phyloP scores from a whole-genome alignment of 2,113 vertebrate genomes.

The Corydoras sp. region DNA sequence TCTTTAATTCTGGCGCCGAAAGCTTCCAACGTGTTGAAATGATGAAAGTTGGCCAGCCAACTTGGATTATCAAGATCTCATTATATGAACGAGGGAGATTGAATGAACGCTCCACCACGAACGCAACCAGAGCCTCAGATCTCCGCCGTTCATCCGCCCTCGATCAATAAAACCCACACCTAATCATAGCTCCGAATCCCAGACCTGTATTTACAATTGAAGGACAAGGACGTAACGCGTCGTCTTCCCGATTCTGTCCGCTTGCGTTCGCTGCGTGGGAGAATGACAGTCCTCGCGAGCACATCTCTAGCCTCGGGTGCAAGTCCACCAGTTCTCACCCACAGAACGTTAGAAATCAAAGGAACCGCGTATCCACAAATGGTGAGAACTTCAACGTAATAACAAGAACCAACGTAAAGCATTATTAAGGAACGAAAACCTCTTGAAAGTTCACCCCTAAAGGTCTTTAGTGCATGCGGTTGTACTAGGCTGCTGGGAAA shows the following conservation, averaged over 20 bases:
- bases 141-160: slow-evolving; percentile 37
- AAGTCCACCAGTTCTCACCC: slow-evolving; percentile 57
- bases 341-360: too few relatives aligned
- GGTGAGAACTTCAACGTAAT: slow-evolving; percentile 51
- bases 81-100: slow-evolving; percentile 61
- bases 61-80: slow-evolving; percentile 64
- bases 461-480: slow-evolving; percentile 69
- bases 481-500: slow-evolving; percentile 56
- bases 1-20: slow-evolving; percentile 61
- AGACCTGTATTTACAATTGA: not conserved
- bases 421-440: slow-evolving; percentile 47
- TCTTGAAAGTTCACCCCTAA: slow-evolving; percentile 58
- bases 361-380: too few relatives aligned
- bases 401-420: slow-evolving; percentile 54
- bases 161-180: slow-evolving; percentile 28
- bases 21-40: slow-evolving; percentile 66
- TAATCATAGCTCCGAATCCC: not conserved
- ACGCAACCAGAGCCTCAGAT: slow-evolving; percentile 60
- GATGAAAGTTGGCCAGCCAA: slow-evolving; percentile 77
- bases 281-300: not conserved
- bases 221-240: not conserved
- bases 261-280: not conserved
- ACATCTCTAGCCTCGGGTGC: slow-evolving; percentile 50
- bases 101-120: slow-evolving; percentile 67
- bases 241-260: not conserved